Evolutionary conservation across 2,797 vertebrate species (phyloP), one percentile per base, ranked within the genome.

Genomic region (Eulemur mongoz): DNA sequence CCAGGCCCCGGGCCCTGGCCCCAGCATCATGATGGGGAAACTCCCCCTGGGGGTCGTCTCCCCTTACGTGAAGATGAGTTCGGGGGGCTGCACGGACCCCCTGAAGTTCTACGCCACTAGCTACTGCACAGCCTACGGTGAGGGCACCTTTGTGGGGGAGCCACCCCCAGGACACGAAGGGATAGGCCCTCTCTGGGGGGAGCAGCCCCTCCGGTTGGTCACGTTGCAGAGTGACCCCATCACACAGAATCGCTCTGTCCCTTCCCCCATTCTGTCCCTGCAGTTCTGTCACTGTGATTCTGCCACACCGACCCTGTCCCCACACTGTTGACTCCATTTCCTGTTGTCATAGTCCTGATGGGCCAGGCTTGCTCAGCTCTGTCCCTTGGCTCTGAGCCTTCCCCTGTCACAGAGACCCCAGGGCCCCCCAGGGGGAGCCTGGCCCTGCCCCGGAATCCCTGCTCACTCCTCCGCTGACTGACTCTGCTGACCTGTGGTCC

Each of bases 61-160:
- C 59, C 97, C 98, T 5, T 85, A 93, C 1, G 97, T 97, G 61
- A 96, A 94, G 94, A 97, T 93, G 35, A 98, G 84, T 75, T 76
- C 97, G 0, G 94, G 98, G 50, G 98, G 98, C 67, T 98, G 97
- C 76, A 10, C 97, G 0, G 93, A 98, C 48, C 98, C 98, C 17
- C 9, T 98, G 96, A 96, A 98, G 25, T 98, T 98, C 94, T 98
- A 98, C 0, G 92, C 98, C 83, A 98, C 98, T 57, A 98, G 45
- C 95, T 98, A 98, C 48, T 65, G 96, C 40, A 97, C 94, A 52
- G 97, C 98, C 50, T 96, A 98, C 0, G 98, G 98, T 98, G 95
- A 98, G 98, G 85, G 27, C 8, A 0, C 23, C 63, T 23, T 7
- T 45, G n/a, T 11, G 20, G 2, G 0, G 57, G 23, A 22, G 11